phyloP scores from a whole-genome alignment of 2,113 vertebrate species.

The Brachyistius frenatus region DNA sequence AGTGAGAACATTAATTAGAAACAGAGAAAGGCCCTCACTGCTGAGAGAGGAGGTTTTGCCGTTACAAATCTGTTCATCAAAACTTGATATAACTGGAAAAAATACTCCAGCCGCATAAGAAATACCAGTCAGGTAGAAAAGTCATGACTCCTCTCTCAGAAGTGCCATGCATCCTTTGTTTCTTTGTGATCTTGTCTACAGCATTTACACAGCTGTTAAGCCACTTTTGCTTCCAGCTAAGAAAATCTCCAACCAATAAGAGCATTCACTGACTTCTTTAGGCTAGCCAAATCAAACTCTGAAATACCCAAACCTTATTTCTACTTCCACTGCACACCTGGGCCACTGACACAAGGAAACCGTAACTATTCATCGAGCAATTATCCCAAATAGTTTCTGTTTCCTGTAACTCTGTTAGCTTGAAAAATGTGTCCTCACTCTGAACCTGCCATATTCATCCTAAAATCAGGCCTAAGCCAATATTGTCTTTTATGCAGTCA shows the following conservation, averaged over 20 bases:
- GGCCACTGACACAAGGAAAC: conserved; percentile 52
- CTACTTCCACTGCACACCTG: conserved; percentile 8
- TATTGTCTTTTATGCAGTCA: conserved; percentile 44
- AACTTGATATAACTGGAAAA: conserved; percentile 37
- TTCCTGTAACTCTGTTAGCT: conserved; percentile 55
- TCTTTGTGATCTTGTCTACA: conserved; percentile 30
- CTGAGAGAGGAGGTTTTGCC: conserved; percentile 10
- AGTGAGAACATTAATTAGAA: conserved; percentile 44
- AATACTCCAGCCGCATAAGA: conserved; percentile 32
- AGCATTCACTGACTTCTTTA: conserved; percentile 18
- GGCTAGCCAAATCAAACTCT: conserved; percentile 45
- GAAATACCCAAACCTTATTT: conserved; percentile 33
- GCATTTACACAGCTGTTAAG: conserved; percentile 57
- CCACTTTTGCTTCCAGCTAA: conserved; percentile 59
- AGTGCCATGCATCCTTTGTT: background rate
- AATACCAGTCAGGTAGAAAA: conserved; percentile 8
- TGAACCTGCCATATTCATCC: conserved; percentile 57
- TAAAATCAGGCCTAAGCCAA: conserved; percentile 13
- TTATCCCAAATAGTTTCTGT: conserved; percentile 51
- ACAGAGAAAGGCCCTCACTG: conserved; percentile 18
- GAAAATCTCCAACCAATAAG: conserved; percentile 15
- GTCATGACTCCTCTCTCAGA: conserved; percentile 6
- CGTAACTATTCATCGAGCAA: conserved; percentile 29
- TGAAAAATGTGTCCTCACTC: conserved; percentile 53
- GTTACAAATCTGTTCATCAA: conserved; percentile 41